Percentiles rank a stretch among this genome's conserved stretches.
These are phyloP conservation scores for Helicoverpa zea DNA, from an alignment of 1,140 invertebrate species.

Conservation along the genomic window DNA sequence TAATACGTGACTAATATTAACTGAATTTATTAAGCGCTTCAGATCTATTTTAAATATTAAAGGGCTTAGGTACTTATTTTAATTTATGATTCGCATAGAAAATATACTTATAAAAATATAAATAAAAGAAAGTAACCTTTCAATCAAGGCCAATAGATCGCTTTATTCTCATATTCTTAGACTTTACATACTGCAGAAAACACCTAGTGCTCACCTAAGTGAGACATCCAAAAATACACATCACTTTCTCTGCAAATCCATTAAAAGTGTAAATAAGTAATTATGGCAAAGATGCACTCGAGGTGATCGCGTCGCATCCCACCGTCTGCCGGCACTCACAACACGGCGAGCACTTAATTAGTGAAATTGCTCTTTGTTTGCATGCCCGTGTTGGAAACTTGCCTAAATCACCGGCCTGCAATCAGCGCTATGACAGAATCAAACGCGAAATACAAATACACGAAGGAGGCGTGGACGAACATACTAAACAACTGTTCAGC, in stretches of 20 bases:
- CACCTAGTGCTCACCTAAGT: background rate
- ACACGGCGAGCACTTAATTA: slow-evolving; percentile 75
- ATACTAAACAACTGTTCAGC: background rate
- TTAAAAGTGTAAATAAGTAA: slow-evolving; percentile 25
- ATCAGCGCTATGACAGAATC: slow-evolving; percentile 54
- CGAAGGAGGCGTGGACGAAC: slow-evolving; percentile 20
- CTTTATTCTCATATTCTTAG: no score
- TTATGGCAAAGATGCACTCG: slow-evolving; percentile 12
- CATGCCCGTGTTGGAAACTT: slow-evolving; percentile 65
- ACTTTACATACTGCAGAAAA: background rate
- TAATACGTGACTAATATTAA: slow-evolving; percentile 20
- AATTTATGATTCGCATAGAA: no score
- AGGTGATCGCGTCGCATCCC: slow-evolving; percentile 27
- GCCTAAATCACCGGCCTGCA: slow-evolving; percentile 65
- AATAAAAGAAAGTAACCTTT: no score
- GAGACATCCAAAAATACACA: background rate
- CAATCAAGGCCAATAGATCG: no score
- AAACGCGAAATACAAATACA: slow-evolving; percentile 45
- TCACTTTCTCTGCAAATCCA: background rate
- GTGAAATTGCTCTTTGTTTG: slow-evolving; percentile 75
- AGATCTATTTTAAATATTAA: no score
- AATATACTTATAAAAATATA: no score
- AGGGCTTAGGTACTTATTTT: no score
- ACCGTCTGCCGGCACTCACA: slow-evolving; percentile 17
- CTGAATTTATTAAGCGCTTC: background rate